phyloP scores from a whole-genome alignment of 1,140 invertebrate genomes.

The Bathynomus jamesi region DNA sequence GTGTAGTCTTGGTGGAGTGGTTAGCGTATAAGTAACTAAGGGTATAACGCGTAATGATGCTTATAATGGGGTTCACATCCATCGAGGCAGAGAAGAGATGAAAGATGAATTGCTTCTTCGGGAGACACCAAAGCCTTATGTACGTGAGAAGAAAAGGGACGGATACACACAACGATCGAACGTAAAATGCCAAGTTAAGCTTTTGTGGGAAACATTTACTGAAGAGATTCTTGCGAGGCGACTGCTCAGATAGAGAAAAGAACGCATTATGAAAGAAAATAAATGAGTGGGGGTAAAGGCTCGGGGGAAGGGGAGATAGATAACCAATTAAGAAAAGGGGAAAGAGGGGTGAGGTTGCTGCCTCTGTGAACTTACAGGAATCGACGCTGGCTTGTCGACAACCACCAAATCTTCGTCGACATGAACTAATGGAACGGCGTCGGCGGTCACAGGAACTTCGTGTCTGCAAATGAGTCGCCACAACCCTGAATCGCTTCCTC shows the following conservation, averaged over 20 bases:
- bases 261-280: not conserved
- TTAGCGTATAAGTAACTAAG: no score
- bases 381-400: constrained; percentile 98
- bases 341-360: not conserved
- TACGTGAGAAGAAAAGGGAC: not conserved
- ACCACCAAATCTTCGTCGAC: constrained; percentile 97
- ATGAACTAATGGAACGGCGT: constrained; percentile 88
- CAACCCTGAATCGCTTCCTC: constrained; percentile 6
- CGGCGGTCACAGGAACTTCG: constrained; percentile 91
- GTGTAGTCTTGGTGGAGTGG: no score
- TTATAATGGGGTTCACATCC: constrained; percentile 3
- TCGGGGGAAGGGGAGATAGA: not conserved
- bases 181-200: not conserved
- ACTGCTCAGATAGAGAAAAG: not conserved
- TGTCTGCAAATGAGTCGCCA: constrained; percentile 66
- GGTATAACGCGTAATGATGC: no score
- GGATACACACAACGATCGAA: not conserved
- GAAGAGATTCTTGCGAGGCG: not conserved
- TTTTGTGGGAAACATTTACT: not conserved
- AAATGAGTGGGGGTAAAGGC: not conserved
- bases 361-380: constrained; percentile 62
- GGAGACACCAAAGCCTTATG: not conserved
- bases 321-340: not conserved
- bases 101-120: not conserved
- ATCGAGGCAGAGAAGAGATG: not conserved